Evolutionary conservation across 2,888 invertebrate species (phyloP), one percentile per base, ranked within the genome.

Genomic region (Sinopyrophorus schimmeli): DNA sequence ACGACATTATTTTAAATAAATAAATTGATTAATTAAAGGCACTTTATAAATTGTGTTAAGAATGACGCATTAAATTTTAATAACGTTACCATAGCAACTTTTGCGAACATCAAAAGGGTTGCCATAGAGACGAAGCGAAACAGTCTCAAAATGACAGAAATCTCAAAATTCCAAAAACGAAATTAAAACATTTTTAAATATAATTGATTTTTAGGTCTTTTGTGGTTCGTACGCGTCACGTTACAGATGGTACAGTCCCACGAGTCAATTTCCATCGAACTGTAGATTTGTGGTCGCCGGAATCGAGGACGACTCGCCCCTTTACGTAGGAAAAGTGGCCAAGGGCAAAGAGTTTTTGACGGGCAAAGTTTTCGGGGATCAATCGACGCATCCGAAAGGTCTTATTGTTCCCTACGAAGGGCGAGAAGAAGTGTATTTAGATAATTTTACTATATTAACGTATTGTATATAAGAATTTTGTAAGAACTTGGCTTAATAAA

Each of bases 341-440:
- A 10, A 27, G 6, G 23, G 27, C 20, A 38, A 34, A 26, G 38
- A 30, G n/a, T 17, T 31, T 2, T 17, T 43, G 3, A 14, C 43
- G 5, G 52, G 52, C n/a, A 53, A 53, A 17, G 14, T 53, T 3
- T 53, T 47, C 16, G 15, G 27, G 4, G 38, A 27, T 27, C 26
- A 2, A 6, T 21, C 17, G 6, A 1, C 10, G 3, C 38, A 38
- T 27, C 26, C 17, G 2, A 5, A 10, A 10, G 38, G 11, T 6
- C 17, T 38, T 15, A 38, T 26, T 16, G 27, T 20, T 17, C 27
- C 38, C 2, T 27, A 34, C n/a, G 7, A 21, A 3, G 34, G 21
- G 7, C n/a, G n/a, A n/a, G 3, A 1, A 3, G 34, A 34, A 21
- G n/a, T 21, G 3, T 2, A 7, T 6, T 14, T 21, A 12, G 14